phyloP scores from a whole-genome alignment of 30 jellyfish, hydroid and myxozoan genomes.

The Aurelia coerulea region DNA sequence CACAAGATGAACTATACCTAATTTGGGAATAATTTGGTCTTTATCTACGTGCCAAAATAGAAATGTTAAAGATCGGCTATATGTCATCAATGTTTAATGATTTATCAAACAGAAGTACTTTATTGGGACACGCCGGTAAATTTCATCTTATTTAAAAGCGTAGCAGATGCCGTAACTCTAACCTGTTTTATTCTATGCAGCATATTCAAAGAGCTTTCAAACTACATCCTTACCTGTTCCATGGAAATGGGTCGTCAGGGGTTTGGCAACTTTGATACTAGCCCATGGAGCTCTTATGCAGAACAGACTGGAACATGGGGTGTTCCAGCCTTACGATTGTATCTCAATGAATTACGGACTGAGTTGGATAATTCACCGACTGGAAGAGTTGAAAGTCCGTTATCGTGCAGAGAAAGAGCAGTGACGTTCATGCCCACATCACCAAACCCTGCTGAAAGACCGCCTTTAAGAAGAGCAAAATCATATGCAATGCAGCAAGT shows the following conservation, averaged over 20 bases:
- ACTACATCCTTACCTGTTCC: constrained; percentile 83
- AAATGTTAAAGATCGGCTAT: no score
- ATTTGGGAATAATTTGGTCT: no score
- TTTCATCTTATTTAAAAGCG: no score
- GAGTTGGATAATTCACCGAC: constrained; percentile 71
- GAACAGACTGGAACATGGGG: constrained; percentile 98
- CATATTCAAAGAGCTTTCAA: constrained; percentile 83
- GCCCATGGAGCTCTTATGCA: constrained; percentile 93
- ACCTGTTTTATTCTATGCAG: constrained; percentile 3
- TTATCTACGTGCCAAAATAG: no score
- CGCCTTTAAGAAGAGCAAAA: constrained; percentile 39
- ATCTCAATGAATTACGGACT: constrained; percentile 59
- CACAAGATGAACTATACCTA: no score
- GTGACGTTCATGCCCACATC: constrained; percentile 58
- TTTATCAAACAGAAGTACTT: no score
- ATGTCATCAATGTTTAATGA: no score
- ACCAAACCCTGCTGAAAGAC: constrained; percentile 10
- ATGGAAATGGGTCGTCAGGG: constrained; percentile 88
- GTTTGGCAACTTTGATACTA: constrained; percentile 80
- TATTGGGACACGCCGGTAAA: no score
- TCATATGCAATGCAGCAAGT: constrained; percentile 30
- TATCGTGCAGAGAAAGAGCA: constrained; percentile 73
- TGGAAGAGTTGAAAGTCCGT: constrained; percentile 51
- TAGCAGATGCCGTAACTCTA: background rate
- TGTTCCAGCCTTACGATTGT: constrained; percentile 78